Base-by-base conservation (phyloP, 2,113 vertebrate species). In the Burhinus oedicnemus region DNA sequence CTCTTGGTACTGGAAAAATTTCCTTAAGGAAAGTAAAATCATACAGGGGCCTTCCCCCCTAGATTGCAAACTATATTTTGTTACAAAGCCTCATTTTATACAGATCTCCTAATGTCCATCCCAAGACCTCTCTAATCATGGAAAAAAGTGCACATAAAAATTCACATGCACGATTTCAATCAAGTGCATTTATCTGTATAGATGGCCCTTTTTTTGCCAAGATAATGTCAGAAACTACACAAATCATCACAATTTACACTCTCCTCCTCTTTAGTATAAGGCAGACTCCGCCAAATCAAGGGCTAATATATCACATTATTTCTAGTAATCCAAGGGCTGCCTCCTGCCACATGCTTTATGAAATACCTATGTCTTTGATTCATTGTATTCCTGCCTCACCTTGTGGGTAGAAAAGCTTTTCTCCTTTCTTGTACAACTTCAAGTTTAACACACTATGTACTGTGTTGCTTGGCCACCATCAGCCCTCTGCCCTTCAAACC, bases 231-330 rank as follows among this genome's bases (percentile, higher is more conserved):
- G 87, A 95, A 97, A 90, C 93, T 44, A 90, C 93, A 97, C 96
- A 97, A 97, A 97, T 97, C 97, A 97, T 76, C 93, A 93, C 93
- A 96, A 97, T 97, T 97, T 97, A 97, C 96, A 93, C 87, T 95
- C 94, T 94, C 94, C 97, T 97, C 96, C 97, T 97, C 97, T 97
- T 97, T 91, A 96, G 97, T 95, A 80, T 74, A 83, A 97, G 90
- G 94, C 91, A 97, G 94, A 77, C 75, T 97, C 91, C 8, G 87
- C 91, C 94, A 97, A 97, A 97, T 96, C 94, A 93, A 96, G 97
- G 94, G 94, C 95, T 97, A 96, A 97, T 97, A 97, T 94, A 97
- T 97, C 96, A 97, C 94, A 97, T 96, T 95, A 96, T 95, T 97
- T 91, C 96, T 95, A 96, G 96, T 83, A 96, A 97, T 95, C 94